phyloP scores from a whole-genome alignment of 2,113 vertebrate species.

The Brienomyrus longianalis region DNA sequence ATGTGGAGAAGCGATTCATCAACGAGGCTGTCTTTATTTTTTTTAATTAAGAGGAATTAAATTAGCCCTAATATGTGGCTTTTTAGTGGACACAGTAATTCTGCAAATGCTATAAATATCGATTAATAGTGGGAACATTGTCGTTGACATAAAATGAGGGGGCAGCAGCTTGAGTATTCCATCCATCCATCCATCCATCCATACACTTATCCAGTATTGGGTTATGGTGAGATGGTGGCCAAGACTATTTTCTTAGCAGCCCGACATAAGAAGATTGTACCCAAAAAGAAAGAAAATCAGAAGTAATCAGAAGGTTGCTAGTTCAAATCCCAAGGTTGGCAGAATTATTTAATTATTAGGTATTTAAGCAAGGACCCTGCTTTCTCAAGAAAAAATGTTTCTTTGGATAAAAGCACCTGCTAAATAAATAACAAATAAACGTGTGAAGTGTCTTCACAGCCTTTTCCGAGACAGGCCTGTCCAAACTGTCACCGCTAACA shows the following conservation, averaged over 20 bases:
- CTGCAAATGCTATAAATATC: conserved; percentile 25
- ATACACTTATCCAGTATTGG: neutral
- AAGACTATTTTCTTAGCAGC: neutral
- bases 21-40: conserved; percentile 11
- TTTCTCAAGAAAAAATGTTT: neutral
- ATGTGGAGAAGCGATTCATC: conserved; percentile 10
- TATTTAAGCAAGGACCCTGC: neutral
- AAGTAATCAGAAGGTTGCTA: neutral
- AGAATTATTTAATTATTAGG: neutral
- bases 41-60: conserved; percentile 24
- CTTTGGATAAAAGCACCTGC: neutral
- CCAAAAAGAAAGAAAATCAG: neutral
- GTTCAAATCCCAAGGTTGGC: neutral
- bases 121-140: conserved; percentile 12
- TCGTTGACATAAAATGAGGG: neutral
- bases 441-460: neutral
- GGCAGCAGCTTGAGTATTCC: neutral
- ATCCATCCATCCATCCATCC: neutral
- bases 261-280: neutral
- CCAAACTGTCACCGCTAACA: conserved; percentile 1
- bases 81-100: conserved; percentile 18
- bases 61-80: conserved; percentile 18
- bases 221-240: neutral
- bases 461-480: neutral
- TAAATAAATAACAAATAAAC: neutral